Evolutionary conservation across 2,888 invertebrate genomes (phyloP).

Genomic region (Idaea straminata): DNA sequence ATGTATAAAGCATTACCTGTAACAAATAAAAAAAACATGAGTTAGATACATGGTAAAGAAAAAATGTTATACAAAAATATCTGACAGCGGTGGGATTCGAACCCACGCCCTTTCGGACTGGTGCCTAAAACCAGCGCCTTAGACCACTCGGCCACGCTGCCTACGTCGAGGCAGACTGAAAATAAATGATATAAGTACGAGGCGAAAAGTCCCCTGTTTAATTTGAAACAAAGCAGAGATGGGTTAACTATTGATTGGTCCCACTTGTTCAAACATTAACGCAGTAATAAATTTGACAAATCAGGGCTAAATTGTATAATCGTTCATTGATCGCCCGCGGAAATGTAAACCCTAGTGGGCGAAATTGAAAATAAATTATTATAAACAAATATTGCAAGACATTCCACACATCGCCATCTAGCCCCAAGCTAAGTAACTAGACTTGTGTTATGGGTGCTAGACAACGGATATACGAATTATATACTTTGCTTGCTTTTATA

Average conservation of each 20-base stretch:
- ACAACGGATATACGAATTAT: too few species aligned
- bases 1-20: conserved; percentile 1
- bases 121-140: conserved; percentile 96
- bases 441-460: too few species aligned
- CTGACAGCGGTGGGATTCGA: conserved; percentile 81
- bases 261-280: too few species aligned
- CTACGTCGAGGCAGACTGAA: conserved; percentile 35
- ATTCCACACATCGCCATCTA: too few species aligned
- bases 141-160: conserved; percentile 94
- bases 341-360: too few species aligned
- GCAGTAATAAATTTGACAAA: too few species aligned
- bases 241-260: background rate
- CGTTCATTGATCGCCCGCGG: too few species aligned
- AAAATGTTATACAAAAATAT: conserved; percentile 29
- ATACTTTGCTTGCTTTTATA: too few species aligned
- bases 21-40: background rate
- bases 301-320: too few species aligned
- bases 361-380: too few species aligned
- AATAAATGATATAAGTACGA: background rate
- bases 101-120: conserved; percentile 85
- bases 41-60: background rate
- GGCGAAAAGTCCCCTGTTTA: background rate
- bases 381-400: too few species aligned
- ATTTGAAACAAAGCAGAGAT: background rate
- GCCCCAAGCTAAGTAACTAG: too few species aligned